Conservation (phyloP, 2,888 invertebrate species). For the Hyles lineata region DNA sequence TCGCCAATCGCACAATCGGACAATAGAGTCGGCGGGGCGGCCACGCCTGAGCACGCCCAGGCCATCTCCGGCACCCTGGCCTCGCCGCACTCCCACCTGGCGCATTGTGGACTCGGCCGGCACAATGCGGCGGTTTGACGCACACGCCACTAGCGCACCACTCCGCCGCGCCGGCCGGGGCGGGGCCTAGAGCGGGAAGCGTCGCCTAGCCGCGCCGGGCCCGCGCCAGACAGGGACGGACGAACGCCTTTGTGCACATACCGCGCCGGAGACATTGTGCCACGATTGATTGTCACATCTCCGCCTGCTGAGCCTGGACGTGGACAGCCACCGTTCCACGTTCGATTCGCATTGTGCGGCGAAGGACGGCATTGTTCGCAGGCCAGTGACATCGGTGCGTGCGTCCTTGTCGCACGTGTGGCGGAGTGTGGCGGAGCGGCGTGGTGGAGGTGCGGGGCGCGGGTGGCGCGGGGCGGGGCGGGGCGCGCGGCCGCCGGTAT, state of each 20-base stretch:
- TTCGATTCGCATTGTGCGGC: slow-evolving; percentile 57
- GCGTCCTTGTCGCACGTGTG: slow-evolving; percentile 81
- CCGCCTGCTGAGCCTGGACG: slow-evolving; percentile 11
- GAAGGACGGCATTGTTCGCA: slow-evolving; percentile 81
- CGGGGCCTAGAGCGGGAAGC: slow-evolving; percentile 80
- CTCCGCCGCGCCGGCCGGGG: slow-evolving; percentile 74
- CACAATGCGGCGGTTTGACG: slow-evolving; percentile 73
- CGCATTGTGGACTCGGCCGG: slow-evolving; percentile 72
- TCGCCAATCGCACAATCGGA: slow-evolving; percentile 76
- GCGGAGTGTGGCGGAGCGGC: slow-evolving; percentile 68
- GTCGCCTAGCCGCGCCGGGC: slow-evolving; percentile 66
- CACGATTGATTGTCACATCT: slow-evolving; percentile 78
- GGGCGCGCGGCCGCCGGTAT: slow-evolving; percentile 56
- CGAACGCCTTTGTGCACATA: slow-evolving; percentile 81
- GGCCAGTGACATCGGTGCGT: slow-evolving; percentile 84
- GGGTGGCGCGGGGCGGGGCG: slow-evolving; percentile 56
- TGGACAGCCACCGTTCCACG: slow-evolving; percentile 44
- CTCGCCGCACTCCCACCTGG: slow-evolving; percentile 81
- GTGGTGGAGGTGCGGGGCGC: slow-evolving; percentile 51
- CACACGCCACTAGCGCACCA: slow-evolving; percentile 57
- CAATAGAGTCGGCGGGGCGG: slow-evolving; percentile 75
- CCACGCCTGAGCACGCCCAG: slow-evolving; percentile 70
- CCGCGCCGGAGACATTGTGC: slow-evolving; percentile 78
- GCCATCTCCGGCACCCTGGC: slow-evolving; percentile 66
- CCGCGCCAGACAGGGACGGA: slow-evolving; percentile 80